phyloP scores from a whole-genome alignment of 2,888 invertebrate genomes.

The Timema podura region DNA sequence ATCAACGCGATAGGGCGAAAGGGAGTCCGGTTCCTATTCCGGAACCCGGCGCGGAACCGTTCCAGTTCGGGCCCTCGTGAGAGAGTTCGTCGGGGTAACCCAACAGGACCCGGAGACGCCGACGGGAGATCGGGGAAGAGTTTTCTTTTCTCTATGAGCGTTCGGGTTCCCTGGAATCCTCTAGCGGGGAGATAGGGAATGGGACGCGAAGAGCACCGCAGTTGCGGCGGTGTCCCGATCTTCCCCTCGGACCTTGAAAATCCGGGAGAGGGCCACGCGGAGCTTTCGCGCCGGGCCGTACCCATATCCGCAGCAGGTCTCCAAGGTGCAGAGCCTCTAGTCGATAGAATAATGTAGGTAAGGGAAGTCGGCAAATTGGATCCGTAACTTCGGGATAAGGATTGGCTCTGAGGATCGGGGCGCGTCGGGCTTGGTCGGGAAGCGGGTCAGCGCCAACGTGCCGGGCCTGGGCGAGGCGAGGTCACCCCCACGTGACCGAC shows the following conservation, averaged over 20 bases:
- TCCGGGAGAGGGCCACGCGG: slow-evolving; percentile 43
- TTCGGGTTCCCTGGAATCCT: slow-evolving; percentile 52
- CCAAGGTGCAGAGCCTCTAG: slow-evolving; percentile 67
- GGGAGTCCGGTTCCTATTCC: background rate
- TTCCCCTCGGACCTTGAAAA: slow-evolving; percentile 47
- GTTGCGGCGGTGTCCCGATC: slow-evolving; percentile 48
- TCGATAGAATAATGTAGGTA: slow-evolving; percentile 64
- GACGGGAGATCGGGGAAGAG: slow-evolving; percentile 53
- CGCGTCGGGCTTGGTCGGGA: slow-evolving; percentile 54
- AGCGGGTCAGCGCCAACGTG: slow-evolving; percentile 38
- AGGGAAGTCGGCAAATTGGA: slow-evolving; percentile 66
- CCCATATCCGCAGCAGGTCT: slow-evolving; percentile 73
- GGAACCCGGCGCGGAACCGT: slow-evolving; percentile 33
- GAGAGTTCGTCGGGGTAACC: slow-evolving; percentile 49
- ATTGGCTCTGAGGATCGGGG: slow-evolving; percentile 69
- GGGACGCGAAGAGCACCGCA: slow-evolving; percentile 47
- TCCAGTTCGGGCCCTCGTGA: slow-evolving; percentile 46
- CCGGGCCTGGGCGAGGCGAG: slow-evolving; percentile 17
- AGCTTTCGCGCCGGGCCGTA: slow-evolving; percentile 53
- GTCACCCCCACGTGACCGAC: no score
- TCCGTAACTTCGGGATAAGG: slow-evolving; percentile 64
- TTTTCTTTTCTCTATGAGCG: slow-evolving; percentile 52
- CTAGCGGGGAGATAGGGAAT: slow-evolving; percentile 52
- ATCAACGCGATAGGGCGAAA: no score
- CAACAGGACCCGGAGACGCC: slow-evolving; percentile 55